A percentile compares a stretch with the other conserved stretches of the same genome.
Conservation (phyloP, 2,113 vertebrate species). For the Pseudorectes ferrugineus region DNA sequence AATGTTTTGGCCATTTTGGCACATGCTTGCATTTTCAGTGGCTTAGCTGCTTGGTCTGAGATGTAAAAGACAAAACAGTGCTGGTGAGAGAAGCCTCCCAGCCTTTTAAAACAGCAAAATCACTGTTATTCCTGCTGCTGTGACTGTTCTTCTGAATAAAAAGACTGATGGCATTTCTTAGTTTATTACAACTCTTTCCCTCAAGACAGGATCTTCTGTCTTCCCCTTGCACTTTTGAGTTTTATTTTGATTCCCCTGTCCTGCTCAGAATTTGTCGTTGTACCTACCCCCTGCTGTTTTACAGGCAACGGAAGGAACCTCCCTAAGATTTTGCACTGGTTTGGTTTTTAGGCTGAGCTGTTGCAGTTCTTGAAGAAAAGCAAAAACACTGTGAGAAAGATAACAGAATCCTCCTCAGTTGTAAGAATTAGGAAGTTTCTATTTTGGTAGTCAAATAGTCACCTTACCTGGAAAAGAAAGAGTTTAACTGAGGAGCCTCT, state of each 20-base stretch:
- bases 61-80: neutral
- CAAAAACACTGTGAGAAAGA: neutral
- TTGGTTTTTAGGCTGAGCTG: neutral
- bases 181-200: neutral
- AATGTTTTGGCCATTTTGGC: neutral
- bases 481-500: neutral
- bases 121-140: neutral
- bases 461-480: neutral
- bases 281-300: fast-evolving
- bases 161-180: neutral
- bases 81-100: neutral
- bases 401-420: neutral
- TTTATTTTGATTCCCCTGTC: neutral
- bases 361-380: neutral
- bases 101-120: neutral
- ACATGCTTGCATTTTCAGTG: neutral
- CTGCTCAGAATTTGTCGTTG: neutral
- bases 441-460: neutral
- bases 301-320: neutral
- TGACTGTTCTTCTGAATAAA: neutral
- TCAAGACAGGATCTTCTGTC: neutral
- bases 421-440: neutral
- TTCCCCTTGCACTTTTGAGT: neutral
- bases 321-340: neutral
- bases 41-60: neutral